phyloP scores from a whole-genome alignment of 2,113 vertebrate species.

The Gavia stellata region DNA sequence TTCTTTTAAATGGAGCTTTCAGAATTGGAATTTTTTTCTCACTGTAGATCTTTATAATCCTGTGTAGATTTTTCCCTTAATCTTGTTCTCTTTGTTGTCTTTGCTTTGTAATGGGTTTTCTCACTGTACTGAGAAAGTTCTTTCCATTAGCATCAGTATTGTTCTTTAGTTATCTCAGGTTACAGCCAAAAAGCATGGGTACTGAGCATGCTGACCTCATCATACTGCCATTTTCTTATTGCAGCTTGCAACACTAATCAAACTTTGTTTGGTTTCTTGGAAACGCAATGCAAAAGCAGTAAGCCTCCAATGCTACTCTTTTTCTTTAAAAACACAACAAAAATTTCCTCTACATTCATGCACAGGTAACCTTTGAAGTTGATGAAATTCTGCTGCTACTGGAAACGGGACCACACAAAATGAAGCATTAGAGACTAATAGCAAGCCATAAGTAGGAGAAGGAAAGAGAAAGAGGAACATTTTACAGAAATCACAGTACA shows the following conservation, averaged over 20 bases:
- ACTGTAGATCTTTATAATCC: neutral
- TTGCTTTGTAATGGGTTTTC: neutral
- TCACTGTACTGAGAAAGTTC: neutral
- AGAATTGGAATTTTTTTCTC: neutral
- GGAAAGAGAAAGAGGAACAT: too few species aligned
- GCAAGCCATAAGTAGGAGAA: neutral
- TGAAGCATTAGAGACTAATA: neutral
- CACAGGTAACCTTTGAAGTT: neutral
- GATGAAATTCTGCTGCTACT: neutral
- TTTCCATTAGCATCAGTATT: neutral
- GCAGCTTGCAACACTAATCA: neutral
- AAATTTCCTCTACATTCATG: neutral
- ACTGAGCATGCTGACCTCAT: neutral
- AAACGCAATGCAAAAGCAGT: neutral
- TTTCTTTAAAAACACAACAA: neutral
- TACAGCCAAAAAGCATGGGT: neutral
- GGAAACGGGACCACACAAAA: neutral
- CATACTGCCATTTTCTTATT: neutral
- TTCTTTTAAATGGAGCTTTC: neutral
- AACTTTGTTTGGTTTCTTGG: neutral
- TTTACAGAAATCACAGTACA: neutral
- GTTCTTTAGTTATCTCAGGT: neutral
- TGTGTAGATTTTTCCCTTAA: neutral
- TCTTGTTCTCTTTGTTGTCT: neutral
- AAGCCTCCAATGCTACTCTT: neutral